Evolutionary conservation across 2,888 invertebrate species (phyloP), one percentile per base, ranked within the genome.

Genomic region (Gymnocheta viridis): DNA sequence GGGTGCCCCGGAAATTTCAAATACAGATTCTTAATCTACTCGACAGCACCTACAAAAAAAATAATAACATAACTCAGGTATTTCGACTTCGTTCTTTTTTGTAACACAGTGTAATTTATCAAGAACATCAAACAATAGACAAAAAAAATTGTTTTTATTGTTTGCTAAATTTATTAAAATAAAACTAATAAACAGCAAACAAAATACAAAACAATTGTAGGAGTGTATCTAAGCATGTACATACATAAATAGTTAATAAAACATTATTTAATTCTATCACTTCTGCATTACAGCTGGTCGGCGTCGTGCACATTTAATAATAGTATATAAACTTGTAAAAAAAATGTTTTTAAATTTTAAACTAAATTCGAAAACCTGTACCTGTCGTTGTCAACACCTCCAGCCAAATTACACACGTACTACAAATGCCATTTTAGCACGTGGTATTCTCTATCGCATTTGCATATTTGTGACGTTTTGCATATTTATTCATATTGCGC

Each of bases 391-490:
- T 12, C 80, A 22, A 41, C 32, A 60, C 41, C 56, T 17, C 27
- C 17, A 6, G 22, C 14, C 62, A 41, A 38, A 77, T 32, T 32
- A 32, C 44, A 6, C 17, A 4, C 27, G 12, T 66, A n/a, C 10
- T 4, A n/a, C 12, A 12, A 49, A 67, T 47, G 29, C 9, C 32
- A 17, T n/a, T 70, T n/a, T 47, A 69, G 77, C 83, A 82, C 82
- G 64, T 84, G 82, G 49, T 78, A 74, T 84, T 82, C 12, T 76
- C 24, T 82, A 56, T 64, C 72, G 41, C 27, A 83, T 86, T 82
- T 82, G 78, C 73, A 73, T 84, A 58, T 49, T 83, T 35, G 76
- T 66, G 72, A 72, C 78, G 66, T 73, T 82, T 72, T 74, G 44
- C 27, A 62, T 72, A 66, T 62, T 72, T 29, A 81, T 77, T 29